phyloP scores from a whole-genome alignment of 2,888 invertebrate genomes.

The Nomada ruficornis region DNA sequence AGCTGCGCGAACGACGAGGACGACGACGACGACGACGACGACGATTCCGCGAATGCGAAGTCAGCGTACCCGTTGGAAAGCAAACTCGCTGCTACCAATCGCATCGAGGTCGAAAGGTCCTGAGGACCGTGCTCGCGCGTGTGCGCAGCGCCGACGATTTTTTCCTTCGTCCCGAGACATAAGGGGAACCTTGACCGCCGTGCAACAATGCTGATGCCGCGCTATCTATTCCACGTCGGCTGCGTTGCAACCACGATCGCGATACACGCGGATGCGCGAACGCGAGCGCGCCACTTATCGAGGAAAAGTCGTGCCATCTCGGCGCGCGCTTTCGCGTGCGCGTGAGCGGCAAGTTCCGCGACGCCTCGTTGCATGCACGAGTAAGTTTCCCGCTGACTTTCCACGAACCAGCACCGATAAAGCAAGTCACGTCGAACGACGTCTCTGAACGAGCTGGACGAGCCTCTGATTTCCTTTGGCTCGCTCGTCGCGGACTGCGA shows the following conservation, averaged over 20 bases:
- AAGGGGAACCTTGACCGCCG: not conserved
- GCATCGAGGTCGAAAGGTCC: too few species aligned
- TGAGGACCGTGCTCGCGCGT: too few species aligned
- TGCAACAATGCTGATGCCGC: not conserved
- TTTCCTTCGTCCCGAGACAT: not conserved
- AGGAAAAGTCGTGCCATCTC: not conserved
- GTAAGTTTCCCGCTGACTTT: not conserved
- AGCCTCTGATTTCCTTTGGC: not conserved
- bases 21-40: not conserved
- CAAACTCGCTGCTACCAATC: too few species aligned
- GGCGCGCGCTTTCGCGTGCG: not conserved
- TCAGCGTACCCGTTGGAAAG: too few species aligned
- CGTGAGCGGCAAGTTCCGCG: not conserved
- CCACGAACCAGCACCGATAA: slow-evolving; percentile 23
- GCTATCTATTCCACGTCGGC: too few species aligned
- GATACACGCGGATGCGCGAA: not conserved
- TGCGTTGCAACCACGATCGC: not conserved
- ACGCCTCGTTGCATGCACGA: not conserved
- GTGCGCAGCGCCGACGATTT: too few species aligned
- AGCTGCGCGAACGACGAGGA: too few species aligned
- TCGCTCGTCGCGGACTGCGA: not conserved
- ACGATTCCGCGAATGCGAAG: not conserved
- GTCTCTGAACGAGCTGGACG: not conserved
- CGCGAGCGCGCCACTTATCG: too few species aligned
- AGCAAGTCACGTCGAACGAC: slow-evolving; percentile 27